Conservation (phyloP, 2,113 vertebrate genomes). For the Cebus imitator region DNA sequence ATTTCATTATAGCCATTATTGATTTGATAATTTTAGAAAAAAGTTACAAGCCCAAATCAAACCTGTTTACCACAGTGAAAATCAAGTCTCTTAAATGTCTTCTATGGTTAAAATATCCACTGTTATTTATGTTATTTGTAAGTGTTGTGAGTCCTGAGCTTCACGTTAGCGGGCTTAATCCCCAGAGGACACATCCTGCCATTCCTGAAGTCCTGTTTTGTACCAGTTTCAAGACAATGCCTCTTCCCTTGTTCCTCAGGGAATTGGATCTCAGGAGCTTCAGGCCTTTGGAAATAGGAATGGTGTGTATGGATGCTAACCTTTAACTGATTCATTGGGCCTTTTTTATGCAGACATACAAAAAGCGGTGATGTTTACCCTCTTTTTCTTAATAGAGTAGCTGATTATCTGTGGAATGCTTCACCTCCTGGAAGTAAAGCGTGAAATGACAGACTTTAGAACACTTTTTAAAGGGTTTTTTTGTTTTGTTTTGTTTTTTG, state of each 20-base stretch:
- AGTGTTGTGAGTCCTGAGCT: neutral
- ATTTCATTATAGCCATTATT: neutral
- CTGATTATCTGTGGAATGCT: constrained; percentile 5
- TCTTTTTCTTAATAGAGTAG: neutral
- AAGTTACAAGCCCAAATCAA: neutral
- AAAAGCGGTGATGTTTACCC: neutral
- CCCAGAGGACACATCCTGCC: no score
- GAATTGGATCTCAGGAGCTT: constrained; percentile 16
- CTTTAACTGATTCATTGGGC: constrained; percentile 40
- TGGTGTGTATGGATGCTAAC: neutral
- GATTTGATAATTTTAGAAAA: neutral
- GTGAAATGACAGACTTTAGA: constrained; percentile 13
- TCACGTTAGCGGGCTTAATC: neutral
- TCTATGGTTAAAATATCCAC: neutral
- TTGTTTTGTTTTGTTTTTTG: neutral
- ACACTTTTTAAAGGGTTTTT: neutral
- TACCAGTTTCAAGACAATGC: neutral
- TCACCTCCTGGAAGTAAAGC: neutral
- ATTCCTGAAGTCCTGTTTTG: neutral
- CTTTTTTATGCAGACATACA: neutral
- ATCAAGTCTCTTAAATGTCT: neutral
- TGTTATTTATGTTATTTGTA: neutral
- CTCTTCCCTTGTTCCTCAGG: neutral
- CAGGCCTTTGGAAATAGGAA: neutral
- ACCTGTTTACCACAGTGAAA: neutral